These are phyloP conservation scores for Microtus oregoni DNA, from an alignment of 2,113 vertebrate species.

Conservation along the genomic window DNA sequence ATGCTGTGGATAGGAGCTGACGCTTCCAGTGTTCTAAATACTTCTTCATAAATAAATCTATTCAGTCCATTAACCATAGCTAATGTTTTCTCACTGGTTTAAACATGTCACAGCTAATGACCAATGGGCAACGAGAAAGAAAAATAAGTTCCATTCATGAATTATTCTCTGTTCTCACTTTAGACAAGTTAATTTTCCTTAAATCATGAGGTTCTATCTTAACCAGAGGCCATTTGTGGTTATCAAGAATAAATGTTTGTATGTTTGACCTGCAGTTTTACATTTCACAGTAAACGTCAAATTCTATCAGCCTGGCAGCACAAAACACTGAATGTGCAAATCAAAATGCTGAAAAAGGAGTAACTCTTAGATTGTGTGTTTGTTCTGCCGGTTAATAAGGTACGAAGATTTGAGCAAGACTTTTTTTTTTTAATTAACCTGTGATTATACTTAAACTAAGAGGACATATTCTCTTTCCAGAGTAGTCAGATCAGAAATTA, in stretches of 20 bases:
- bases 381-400: background rate
- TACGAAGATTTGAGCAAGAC: constrained; percentile 27
- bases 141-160: constrained; percentile 76
- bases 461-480: background rate
- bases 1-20: constrained; percentile 59
- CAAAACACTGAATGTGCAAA: constrained; percentile 40
- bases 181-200: constrained; percentile 79
- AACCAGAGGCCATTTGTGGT: constrained; percentile 72
- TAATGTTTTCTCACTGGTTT: constrained; percentile 76
- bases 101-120: constrained; percentile 70
- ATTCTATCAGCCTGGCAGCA: constrained; percentile 10
- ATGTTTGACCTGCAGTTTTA: constrained; percentile 58
- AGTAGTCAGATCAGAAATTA: constrained; percentile 12
- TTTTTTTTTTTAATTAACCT: constrained; percentile 2
- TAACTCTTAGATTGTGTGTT: constrained; percentile 47
- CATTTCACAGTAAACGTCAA: constrained; percentile 40
- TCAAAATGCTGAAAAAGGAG: constrained; percentile 14
- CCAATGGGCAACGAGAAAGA: constrained; percentile 55
- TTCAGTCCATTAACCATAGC: constrained; percentile 74
- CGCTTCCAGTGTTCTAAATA: constrained; percentile 76
- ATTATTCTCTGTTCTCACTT: constrained; percentile 76
- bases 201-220: constrained; percentile 79
- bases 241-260: constrained; percentile 72
- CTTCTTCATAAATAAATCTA: constrained; percentile 76
- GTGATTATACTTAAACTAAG: background rate